Percentiles rank a stretch among this genome's conserved stretches.
phyloP scores from a whole-genome alignment of 2,888 invertebrate genomes.

The Lasioglossum figueresi region DNA sequence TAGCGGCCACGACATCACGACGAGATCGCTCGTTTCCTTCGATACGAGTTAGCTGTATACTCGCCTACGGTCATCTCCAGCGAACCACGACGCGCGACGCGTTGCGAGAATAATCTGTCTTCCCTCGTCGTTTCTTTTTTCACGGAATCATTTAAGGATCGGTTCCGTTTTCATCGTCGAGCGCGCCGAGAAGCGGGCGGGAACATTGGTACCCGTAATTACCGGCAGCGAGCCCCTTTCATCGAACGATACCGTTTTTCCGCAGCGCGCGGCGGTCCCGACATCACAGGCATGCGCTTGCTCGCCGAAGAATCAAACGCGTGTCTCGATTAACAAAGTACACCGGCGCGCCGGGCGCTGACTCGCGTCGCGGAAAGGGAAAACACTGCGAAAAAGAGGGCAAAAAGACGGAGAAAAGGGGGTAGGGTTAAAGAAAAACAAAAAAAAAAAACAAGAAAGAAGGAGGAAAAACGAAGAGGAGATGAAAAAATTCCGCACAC shows the following conservation, averaged over 20 bases:
- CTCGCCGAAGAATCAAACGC: constrained; percentile 23
- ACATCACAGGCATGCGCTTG: background rate
- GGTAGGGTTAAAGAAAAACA: background rate
- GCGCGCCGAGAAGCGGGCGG: background rate
- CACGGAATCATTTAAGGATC: background rate
- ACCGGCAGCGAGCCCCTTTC: constrained; percentile 7
- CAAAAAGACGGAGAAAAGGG: background rate
- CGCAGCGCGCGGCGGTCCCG: background rate
- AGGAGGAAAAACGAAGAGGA: background rate
- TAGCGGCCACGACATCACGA: constrained; percentile 20
- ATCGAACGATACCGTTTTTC: constrained; percentile 17
- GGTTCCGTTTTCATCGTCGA: background rate
- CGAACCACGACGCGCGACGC: background rate
- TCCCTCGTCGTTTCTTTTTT: background rate
- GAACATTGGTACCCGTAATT: constrained; percentile 36
- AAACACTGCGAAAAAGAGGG: background rate
- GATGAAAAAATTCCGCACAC: constrained; percentile 24
- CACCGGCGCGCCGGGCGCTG: background rate
- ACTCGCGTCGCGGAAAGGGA: constrained; percentile 4
- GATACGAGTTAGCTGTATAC: background rate
- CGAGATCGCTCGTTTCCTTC: constrained; percentile 25
- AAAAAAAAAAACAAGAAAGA: constrained; percentile 2
- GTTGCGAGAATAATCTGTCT: background rate
- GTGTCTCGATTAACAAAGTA: constrained; percentile 36
- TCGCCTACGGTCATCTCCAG: background rate